These are phyloP conservation scores for Syndactyla subalaris DNA, from an alignment of 2,797 vertebrate genomes.

Conservation along the genomic window DNA sequence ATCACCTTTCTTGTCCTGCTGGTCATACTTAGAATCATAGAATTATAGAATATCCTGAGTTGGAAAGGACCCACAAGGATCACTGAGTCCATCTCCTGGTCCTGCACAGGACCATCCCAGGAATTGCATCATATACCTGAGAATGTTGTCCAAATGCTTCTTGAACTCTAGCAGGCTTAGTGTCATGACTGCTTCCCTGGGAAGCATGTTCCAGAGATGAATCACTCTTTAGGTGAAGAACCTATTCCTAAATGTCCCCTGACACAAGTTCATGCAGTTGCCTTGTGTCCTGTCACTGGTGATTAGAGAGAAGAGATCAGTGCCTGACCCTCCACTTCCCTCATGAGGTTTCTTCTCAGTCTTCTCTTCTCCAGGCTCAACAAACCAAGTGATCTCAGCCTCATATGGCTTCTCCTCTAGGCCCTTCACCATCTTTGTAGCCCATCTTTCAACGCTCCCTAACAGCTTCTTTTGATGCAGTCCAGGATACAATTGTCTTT, in stretches of 20 bases:
- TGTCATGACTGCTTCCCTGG: neutral
- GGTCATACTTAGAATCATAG: neutral
- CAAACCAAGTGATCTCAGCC: neutral
- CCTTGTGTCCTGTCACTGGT: accelerated
- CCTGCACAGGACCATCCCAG: neutral
- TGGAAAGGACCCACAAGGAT: neutral
- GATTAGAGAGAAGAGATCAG: neutral
- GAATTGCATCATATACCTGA: neutral
- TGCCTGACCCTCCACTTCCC: neutral
- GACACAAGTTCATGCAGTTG: accelerated
- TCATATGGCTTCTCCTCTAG: neutral
- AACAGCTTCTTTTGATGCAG: neutral
- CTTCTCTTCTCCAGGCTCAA: neutral
- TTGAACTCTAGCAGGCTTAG: neutral
- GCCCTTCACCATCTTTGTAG: accelerated
- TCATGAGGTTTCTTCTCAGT: too few species aligned
- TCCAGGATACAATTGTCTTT: neutral
- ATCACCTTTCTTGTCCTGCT: neutral
- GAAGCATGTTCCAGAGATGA: neutral
- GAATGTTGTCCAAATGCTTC: neutral
- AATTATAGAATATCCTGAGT: neutral
- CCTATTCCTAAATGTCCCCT: neutral
- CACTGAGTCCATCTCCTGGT: neutral
- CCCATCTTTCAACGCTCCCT: neutral
- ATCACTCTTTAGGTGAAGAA: accelerated